Percentiles rank a stretch among this genome's conserved stretches.
Evolutionary conservation across 2,888 invertebrate genomes (phyloP).

Genomic region (Xestia ashworthii): DNA sequence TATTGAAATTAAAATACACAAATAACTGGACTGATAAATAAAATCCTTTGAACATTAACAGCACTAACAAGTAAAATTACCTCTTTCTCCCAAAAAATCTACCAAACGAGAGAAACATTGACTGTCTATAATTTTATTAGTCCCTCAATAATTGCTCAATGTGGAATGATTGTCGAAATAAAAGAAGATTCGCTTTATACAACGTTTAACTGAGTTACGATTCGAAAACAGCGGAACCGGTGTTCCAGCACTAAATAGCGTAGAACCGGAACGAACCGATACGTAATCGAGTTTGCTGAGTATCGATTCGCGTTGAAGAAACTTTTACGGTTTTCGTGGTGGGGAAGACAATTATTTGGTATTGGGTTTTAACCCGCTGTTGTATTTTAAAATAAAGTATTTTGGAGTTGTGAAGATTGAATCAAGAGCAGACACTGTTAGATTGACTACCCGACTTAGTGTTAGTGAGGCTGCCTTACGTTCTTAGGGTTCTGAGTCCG

Average conservation of each 20-base stretch:
- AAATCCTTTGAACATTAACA: conserved; percentile 33
- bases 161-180: conserved; percentile 69
- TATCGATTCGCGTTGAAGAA: conserved; percentile 65
- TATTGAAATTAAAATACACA: not conserved
- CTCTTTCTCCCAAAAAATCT: conserved; percentile 52
- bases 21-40: conserved; percentile 4
- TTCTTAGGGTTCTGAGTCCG: too few relatives aligned
- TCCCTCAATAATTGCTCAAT: conserved; percentile 63
- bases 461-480: too few relatives aligned
- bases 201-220: conserved; percentile 73
- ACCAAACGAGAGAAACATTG: conserved; percentile 57
- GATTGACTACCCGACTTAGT: too few relatives aligned
- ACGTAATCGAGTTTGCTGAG: conserved; percentile 72
- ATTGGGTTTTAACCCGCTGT: conserved; percentile 51
- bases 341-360: conserved; percentile 65
- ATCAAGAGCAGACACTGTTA: not conserved
- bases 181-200: conserved; percentile 70
- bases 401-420: not conserved
- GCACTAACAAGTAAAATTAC: conserved; percentile 28
- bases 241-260: conserved; percentile 69
- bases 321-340: conserved; percentile 67
- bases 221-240: conserved; percentile 72
- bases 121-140: conserved; percentile 67
- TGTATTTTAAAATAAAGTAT: conserved; percentile 24
- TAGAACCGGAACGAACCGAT: conserved; percentile 69